A percentile compares a stretch with the other conserved stretches of the same genome.
Evolutionary conservation across 1,140 invertebrate genomes (phyloP).

Genomic region (Drosophila kanapiae): DNA sequence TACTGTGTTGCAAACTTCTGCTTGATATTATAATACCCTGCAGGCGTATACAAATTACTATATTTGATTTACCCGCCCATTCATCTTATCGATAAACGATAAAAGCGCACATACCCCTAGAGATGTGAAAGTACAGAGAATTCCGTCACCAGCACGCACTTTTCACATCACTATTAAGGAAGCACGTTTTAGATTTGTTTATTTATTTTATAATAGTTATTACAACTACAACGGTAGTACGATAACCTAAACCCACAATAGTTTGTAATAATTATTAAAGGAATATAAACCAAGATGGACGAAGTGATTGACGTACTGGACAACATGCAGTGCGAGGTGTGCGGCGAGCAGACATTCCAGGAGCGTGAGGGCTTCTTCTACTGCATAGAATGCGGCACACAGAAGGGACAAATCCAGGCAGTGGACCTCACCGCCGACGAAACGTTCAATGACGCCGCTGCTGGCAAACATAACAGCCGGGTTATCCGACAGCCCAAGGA

Average conservation of each 20-base stretch:
- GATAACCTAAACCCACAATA: too few relatives aligned
- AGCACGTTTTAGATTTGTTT: constrained; percentile 3
- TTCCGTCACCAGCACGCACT: not conserved
- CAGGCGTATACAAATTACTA: not conserved
- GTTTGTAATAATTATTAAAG: not conserved
- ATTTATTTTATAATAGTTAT: not conserved
- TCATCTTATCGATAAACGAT: not conserved
- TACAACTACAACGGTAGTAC: too few relatives aligned
- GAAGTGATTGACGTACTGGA: constrained; percentile 42
- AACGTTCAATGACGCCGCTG: constrained; percentile 56
- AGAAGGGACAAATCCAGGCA: constrained; percentile 70
- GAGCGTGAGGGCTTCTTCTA: constrained; percentile 87
- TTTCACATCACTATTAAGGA: not conserved
- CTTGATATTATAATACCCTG: too few relatives aligned
- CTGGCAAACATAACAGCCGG: constrained; percentile 1
- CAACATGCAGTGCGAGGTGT: constrained; percentile 78
- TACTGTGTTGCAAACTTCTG: too few relatives aligned
- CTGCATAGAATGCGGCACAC: constrained; percentile 86
- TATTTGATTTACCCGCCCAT: not conserved
- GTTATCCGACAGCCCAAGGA: constrained; percentile 49
- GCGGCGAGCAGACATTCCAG: constrained; percentile 85
- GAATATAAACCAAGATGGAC: constrained; percentile 35
- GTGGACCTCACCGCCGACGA: constrained; percentile 74
- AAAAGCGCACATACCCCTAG: not conserved
- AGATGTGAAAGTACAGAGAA: not conserved